Evolutionary conservation across 1,140 invertebrate species (phyloP), one percentile per base, ranked within the genome.

Genomic region (Ditylenchus dipsaci): DNA sequence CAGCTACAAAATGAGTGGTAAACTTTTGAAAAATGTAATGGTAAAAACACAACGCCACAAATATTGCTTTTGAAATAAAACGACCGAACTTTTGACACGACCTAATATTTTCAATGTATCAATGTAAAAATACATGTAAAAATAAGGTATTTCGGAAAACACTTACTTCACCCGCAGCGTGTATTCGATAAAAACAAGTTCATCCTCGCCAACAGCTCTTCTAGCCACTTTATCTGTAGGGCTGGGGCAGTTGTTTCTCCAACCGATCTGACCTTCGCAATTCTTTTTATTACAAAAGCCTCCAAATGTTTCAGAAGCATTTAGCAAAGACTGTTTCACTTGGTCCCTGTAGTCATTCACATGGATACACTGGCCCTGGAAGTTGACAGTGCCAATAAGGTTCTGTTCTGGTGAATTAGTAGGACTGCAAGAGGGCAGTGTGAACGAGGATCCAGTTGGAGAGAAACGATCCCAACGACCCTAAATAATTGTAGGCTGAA

Each of bases 361-460:
- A 27, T 43, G 1, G 1, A n/a, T 21, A 27, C 66, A 68, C 1
- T 21, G 7, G 15, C 23, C 66, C 8, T 67, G n/a, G 9, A 68
- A 68, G 21, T 38, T 30, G 29, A 68, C 33, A 23, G 38, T 27
- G n/a, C 66, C 66, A 7, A 45, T 5, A n/a, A 68, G 23, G 19
- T 68, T 19, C 42, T 68, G 66, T 67, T 65, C n/a, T 45, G 64
- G 43, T 21, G 33, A 27, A 21, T 38, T 49, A 9, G 62, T 67
- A 8, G 66, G 66, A 23, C 38, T 68, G 64, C 66, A 68, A 7
- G 66, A 67, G 19, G 66, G 66, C 66, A 68, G n/a, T 8, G 30
- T 43, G 23, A 68, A 49, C 9, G 66, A 45, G 0, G 43, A 29
- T 5, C 64, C 66, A 67, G 43, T 38, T 15, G n/a, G 29, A 21